Evolutionary conservation across 1,140 invertebrate genomes (phyloP), one percentile per base, ranked within the genome.

Genomic region (Diploscapter pachys): DNA sequence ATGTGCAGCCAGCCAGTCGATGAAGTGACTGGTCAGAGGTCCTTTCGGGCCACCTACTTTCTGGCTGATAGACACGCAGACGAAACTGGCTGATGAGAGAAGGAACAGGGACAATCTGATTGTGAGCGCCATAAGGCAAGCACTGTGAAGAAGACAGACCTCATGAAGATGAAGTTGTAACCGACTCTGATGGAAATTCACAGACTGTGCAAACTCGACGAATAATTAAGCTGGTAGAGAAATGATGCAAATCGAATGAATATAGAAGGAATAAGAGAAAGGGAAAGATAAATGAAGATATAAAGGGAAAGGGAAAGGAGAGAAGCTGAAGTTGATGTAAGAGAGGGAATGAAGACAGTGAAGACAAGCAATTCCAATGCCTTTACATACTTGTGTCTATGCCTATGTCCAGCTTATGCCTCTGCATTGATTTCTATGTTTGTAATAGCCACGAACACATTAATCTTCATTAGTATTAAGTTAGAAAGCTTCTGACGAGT

Each of bases 1-100:
- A 73, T 85, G 84, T 31, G 82, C 78, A 48, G 84, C 81, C 8
- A 85, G 69, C 83, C 83, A 85, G 75, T 85, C 85, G 11, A 80
- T 67, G 64, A 85, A 85, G 68, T 85, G 81, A 52, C 63, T 78
- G 9, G 74, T 74, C 48, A 76, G 71, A 48, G 74, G 74, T 51
- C 74, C 74, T n/a, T 61, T 61, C 9, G 74, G 74, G n/a, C 74
- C 74, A 6, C 31, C 31, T 31, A 70, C 51, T 48, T 76, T 76
- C 53, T 76, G 74, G 49, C 59, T 63, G 8, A 6, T 51, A 2
- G 61, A 53, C 4, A 31, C 31, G 57, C 11, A 59, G 57, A 59
- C 13, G 57, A 59, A 71, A 9, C 50, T 48, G 51, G 9, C 66
- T 50, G 66, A 48, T 5, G 66, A 68, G 48, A 68, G 8, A 2